Evolutionary conservation across 2,888 invertebrate species (phyloP).

Genomic region (Dicyrtomina minuta): DNA sequence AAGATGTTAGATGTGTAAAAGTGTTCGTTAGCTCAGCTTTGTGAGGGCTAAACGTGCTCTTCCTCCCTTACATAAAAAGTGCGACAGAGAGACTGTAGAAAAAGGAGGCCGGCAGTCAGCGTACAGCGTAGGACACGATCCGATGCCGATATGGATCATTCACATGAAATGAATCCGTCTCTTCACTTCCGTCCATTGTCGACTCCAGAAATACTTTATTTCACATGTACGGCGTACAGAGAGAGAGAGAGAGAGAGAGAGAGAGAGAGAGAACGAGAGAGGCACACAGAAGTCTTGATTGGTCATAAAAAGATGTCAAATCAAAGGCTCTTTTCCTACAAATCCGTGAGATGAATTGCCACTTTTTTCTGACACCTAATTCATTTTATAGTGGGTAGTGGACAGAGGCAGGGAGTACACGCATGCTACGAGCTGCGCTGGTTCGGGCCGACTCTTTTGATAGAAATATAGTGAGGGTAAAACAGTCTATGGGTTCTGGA

Average conservation of each 20-base stretch:
- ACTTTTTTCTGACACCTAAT: constrained; percentile 14
- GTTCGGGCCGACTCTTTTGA: too few species aligned
- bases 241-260: too few species aligned
- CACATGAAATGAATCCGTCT: constrained; percentile 24
- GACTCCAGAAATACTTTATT: constrained; percentile 8
- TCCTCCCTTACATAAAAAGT: background rate
- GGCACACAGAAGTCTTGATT: constrained; percentile 15
- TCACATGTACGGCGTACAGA: constrained; percentile 11
- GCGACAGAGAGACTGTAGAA: background rate
- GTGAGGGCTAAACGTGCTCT: background rate
- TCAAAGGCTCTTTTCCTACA: constrained; percentile 10
- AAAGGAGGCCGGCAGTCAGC: background rate
- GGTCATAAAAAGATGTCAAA: constrained; percentile 30
- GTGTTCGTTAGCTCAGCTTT: constrained; percentile 33
- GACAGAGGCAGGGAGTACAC: too few species aligned
- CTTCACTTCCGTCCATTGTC: constrained; percentile 14
- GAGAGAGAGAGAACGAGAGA: too few species aligned
- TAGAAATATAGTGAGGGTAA: too few species aligned
- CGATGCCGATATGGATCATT: constrained; percentile 20
- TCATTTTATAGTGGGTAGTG: background rate
- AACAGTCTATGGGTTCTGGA: too few species aligned
- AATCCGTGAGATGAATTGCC: constrained; percentile 32
- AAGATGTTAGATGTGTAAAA: background rate
- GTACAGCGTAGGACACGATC: too few species aligned
- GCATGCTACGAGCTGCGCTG: too few species aligned